A percentile compares a stretch with the other conserved stretches of the same genome.
Conservation (phyloP, 2,113 vertebrate species). For the Tenebrosternarchus preto region DNA sequence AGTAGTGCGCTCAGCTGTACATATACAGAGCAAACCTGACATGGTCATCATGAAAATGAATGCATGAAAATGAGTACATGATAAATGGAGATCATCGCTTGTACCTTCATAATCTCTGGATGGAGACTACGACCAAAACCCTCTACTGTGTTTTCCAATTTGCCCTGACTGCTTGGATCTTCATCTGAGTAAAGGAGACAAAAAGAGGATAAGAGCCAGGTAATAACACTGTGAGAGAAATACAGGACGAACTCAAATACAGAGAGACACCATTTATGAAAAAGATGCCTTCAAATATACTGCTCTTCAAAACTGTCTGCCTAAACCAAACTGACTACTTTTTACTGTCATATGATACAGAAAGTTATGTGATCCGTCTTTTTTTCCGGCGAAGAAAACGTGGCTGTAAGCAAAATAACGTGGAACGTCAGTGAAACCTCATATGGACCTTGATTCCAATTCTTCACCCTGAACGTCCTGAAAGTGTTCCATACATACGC, state of each 20-base stretch:
- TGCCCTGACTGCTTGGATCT: conserved; percentile 84
- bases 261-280: too few relatives aligned
- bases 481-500: too few relatives aligned
- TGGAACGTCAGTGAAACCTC: too few relatives aligned
- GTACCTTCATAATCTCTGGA: conserved; percentile 94
- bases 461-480: too few relatives aligned
- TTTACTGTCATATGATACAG: too few relatives aligned
- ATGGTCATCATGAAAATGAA: not conserved
- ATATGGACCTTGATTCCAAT: too few relatives aligned
- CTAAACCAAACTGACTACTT: too few relatives aligned
- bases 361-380: too few relatives aligned
- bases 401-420: too few relatives aligned
- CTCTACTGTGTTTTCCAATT: conserved; percentile 87
- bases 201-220: conserved; percentile 53
- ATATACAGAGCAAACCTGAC: not conserved
- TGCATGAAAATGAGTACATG: not conserved
- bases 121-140: conserved; percentile 91
- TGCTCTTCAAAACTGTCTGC: not conserved
- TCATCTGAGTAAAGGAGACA: conserved; percentile 83
- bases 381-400: too few relatives aligned
- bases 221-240: not conserved
- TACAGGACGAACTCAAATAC: not conserved
- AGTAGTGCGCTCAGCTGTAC: not conserved
- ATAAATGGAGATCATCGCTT: not conserved
- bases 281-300: too few relatives aligned